Evolutionary conservation across 2,888 invertebrate genomes (phyloP).

Genomic region (Microdon myrmicae): DNA sequence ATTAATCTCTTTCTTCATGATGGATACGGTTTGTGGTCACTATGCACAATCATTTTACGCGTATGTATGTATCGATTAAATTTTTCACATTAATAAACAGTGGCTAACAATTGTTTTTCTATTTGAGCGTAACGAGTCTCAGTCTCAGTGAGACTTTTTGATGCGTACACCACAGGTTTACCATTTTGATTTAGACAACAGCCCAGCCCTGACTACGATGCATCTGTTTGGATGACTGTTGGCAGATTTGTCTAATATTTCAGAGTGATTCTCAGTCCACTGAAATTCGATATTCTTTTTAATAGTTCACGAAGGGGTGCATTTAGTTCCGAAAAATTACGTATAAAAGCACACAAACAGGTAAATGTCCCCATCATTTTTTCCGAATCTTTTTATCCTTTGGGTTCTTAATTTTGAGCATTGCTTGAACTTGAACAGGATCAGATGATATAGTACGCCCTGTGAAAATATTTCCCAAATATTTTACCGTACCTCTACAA

Average conservation of each 20-base stretch:
- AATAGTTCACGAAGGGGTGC: constrained; percentile 35
- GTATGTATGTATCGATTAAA: no score
- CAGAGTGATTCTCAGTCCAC: constrained; percentile 47
- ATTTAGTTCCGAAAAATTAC: constrained; percentile 24
- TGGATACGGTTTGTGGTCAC: no score
- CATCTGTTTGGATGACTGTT: constrained; percentile 30
- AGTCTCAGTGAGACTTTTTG: constrained; percentile 54
- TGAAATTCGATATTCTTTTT: constrained; percentile 52
- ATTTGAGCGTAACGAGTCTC: constrained; percentile 48
- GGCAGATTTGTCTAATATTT: constrained; percentile 44
- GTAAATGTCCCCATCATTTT: constrained; percentile 55
- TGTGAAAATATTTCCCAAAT: constrained; percentile 48
- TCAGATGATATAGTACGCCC: constrained; percentile 36
- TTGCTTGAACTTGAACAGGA: constrained; percentile 33
- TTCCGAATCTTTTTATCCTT: constrained; percentile 54
- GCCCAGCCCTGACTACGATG: constrained; percentile 27
- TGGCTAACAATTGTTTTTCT: constrained; percentile 30
- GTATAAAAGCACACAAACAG: constrained; percentile 44
- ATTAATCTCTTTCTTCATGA: no score
- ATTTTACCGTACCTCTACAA: constrained; percentile 53
- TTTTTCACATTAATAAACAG: no score
- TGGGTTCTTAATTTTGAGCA: constrained; percentile 36
- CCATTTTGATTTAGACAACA: constrained; percentile 25
- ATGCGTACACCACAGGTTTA: constrained; percentile 51
- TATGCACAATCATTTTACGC: no score